These are phyloP conservation scores for Actinostola sp. DNA, from an alignment of 92 coral and sea anemone species.

Conservation along the genomic window DNA sequence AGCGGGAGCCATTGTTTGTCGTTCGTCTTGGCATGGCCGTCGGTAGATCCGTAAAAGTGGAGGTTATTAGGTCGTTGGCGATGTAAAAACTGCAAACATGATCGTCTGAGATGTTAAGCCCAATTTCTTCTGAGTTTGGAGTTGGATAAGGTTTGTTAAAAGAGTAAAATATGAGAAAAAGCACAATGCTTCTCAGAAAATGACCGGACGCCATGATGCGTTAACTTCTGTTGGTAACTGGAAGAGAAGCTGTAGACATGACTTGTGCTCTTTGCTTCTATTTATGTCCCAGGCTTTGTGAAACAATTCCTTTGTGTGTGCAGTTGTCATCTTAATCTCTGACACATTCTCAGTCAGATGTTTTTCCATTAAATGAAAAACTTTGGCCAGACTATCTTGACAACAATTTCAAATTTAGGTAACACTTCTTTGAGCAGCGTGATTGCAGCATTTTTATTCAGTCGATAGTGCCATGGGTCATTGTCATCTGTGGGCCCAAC, in stretches of 20 bases:
- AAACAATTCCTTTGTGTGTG: too few relatives aligned
- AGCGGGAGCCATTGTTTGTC: not conserved
- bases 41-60: not conserved
- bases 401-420: too few relatives aligned
- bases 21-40: conserved; percentile 6
- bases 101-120: conserved; percentile 28
- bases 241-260: too few relatives aligned
- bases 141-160: conserved; percentile 17
- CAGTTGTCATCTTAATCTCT: too few relatives aligned
- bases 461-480: too few relatives aligned
- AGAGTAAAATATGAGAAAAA: conserved; percentile 16
- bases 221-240: too few relatives aligned
- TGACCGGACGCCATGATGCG: too few relatives aligned
- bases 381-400: not conserved
- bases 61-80: conserved; percentile 17
- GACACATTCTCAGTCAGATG: not conserved
- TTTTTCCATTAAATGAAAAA: not conserved
- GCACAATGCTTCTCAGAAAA: conserved; percentile 26
- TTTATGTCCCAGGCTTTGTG: too few relatives aligned
- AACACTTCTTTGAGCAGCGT: too few relatives aligned
- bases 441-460: too few relatives aligned
- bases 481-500: too few relatives aligned
- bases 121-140: conserved; percentile 14
- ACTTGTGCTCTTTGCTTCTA: too few relatives aligned
- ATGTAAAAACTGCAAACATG: conserved; percentile 33